phyloP scores from a whole-genome alignment of 1,140 invertebrate species.

The Hyles euphorbiae region DNA sequence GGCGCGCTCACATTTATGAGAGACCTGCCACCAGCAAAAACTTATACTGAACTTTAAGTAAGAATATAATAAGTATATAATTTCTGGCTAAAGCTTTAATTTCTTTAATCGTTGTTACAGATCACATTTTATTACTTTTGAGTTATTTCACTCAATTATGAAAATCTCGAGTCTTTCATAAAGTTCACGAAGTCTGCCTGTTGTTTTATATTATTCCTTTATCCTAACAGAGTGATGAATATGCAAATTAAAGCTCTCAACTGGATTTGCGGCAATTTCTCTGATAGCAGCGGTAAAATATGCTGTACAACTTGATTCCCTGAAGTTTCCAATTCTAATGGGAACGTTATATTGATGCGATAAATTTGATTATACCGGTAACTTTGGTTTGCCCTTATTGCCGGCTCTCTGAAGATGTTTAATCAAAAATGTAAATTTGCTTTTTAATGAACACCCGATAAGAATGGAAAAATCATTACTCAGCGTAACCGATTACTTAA shows the following conservation, averaged over 20 bases:
- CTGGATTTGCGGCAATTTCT: constrained; percentile 22
- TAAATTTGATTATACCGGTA: constrained; percentile 9
- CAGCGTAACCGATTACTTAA: not conserved
- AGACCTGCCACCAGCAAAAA: no score
- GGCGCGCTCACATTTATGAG: no score
- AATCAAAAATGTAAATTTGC: constrained; percentile 1
- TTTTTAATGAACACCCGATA: not conserved
- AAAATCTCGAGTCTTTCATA: constrained; percentile 8
- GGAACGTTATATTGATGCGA: constrained; percentile 11
- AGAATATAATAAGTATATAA: no score
- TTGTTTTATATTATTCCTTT: constrained; percentile 24
- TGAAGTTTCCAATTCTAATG: constrained; percentile 15
- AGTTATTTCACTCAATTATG: constrained; percentile 6
- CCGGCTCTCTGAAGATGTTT: not conserved
- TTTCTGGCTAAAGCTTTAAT: no score
- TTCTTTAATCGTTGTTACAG: no score
- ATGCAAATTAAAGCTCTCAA: constrained; percentile 24
- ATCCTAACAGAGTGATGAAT: constrained; percentile 23
- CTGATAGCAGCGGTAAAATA: constrained; percentile 15
- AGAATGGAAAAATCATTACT: no score
- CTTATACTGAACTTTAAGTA: no score
- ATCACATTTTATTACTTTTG: no score
- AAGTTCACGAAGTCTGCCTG: constrained; percentile 12
- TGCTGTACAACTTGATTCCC: constrained; percentile 20
- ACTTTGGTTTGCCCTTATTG: not conserved